These are phyloP conservation scores for Drosophila oshimai DNA, from an alignment of 1,140 invertebrate genomes.

Conservation along the genomic window DNA sequence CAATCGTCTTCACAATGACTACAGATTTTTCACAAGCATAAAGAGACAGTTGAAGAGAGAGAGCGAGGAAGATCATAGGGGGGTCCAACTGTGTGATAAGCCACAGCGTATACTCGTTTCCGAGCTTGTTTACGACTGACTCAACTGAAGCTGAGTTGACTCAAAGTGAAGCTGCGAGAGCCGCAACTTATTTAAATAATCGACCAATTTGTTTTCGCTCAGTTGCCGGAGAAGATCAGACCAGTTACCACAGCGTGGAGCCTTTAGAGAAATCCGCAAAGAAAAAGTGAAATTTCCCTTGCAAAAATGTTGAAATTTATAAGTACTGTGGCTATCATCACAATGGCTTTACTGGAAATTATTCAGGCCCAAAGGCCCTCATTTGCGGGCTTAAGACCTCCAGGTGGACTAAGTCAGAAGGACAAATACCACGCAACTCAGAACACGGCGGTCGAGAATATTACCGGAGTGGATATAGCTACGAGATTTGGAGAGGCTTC, in stretches of 20 bases:
- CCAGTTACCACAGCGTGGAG: conserved; percentile 2
- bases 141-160: too few species aligned
- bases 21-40: too few species aligned
- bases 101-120: too few species aligned
- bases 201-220: conserved; percentile 22
- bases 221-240: conserved; percentile 35
- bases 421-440: conserved; percentile 67
- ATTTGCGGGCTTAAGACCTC: conserved; percentile 70
- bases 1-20: too few species aligned
- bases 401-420: conserved; percentile 69
- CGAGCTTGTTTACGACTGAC: too few species aligned
- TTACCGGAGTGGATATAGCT: conserved; percentile 54
- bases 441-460: conserved; percentile 61
- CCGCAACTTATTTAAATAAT: conserved; percentile 62
- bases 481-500: conserved; percentile 61
- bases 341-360: conserved; percentile 27
- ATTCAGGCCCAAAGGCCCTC: conserved; percentile 66
- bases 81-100: too few species aligned
- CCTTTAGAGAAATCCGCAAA: conserved; percentile 5
- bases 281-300: conserved; percentile 20
- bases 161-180: conserved; percentile 32
- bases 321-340: conserved; percentile 13
- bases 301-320: conserved; percentile 37
- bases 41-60: too few species aligned
- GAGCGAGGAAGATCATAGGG: too few species aligned